Base-by-base conservation (phyloP, 2,888 invertebrate species). In the Acanthopleura granulata region DNA sequence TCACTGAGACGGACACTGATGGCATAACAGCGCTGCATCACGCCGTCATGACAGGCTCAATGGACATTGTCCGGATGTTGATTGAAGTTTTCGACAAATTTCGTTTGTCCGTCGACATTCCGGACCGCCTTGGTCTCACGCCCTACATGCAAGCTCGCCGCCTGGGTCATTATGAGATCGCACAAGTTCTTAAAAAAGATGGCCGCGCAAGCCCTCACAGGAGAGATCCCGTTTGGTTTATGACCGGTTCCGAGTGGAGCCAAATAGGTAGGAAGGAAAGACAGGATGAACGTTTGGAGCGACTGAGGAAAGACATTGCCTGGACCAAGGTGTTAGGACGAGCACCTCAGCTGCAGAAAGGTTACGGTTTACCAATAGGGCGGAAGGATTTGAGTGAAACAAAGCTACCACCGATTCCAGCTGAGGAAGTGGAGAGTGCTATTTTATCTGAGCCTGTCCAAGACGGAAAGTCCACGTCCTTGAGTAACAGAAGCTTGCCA, bases 11-110 rank as follows among this genome's bases (percentile, higher is more conserved):
- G 25, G 89, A 89, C 77, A 78, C 70, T 0, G 83, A 84, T 29
- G 88, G 88, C 1, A 80, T 81, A 76, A 88, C 88, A 12, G 80
- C 86, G 0, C 79, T 89, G 1, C 89, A 89, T 74, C 83, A 88
- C 51, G 87, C 88, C 29, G 83, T 85, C 6, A 80, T 83, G 61
- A 72, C 79, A 0, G 86, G 86, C 4, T 80, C 82, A 72, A 73
- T 80, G 12, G 80, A 81, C 0, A 79, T 84, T 9, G 86, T 87
- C 0, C 76, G 78, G 18, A 74, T 78, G 22, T 76, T 89, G 11
- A 80, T 86, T 4, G 74, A 78, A 27, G 81, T 80, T 62, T 82
- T 87, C 77, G 78, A 79, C n/a, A 82, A 81, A 62, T 88, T 83
- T 73, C 81, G 85, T 0, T 76, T 87, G 25, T 78, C 85, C 1